phyloP scores from a whole-genome alignment of 2,888 invertebrate genomes.

The Temnothorax rugatulus region DNA sequence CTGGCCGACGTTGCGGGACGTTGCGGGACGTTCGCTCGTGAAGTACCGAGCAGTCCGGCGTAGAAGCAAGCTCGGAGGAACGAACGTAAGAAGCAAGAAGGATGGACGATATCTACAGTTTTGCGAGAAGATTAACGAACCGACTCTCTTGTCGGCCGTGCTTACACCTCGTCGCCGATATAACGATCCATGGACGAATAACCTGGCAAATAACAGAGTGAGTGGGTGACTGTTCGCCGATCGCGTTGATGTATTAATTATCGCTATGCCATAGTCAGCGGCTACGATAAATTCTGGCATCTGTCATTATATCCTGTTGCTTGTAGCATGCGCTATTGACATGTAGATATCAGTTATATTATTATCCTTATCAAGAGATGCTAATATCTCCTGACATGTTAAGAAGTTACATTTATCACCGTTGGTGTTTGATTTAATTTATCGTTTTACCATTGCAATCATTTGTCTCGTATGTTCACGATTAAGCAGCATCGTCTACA shows the following conservation, averaged over 20 bases:
- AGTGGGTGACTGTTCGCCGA: conserved; percentile 35
- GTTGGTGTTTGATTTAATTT: background rate
- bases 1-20: conserved; percentile 55
- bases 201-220: conserved; percentile 58
- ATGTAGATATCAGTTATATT: conserved; percentile 15
- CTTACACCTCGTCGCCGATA: conserved; percentile 48
- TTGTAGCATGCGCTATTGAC: conserved; percentile 33
- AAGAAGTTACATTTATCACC: background rate
- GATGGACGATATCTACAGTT: conserved; percentile 51
- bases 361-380: conserved; percentile 18
- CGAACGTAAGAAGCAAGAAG: conserved; percentile 48
- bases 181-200: conserved; percentile 50
- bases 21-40: conserved; percentile 53
- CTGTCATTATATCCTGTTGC: conserved; percentile 37
- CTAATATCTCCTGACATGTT: conserved; percentile 8
- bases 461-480: background rate
- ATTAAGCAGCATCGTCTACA: conserved; percentile 3
- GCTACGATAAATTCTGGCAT: conserved; percentile 31
- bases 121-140: conserved; percentile 68
- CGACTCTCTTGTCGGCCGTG: conserved; percentile 31
- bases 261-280: conserved; percentile 36
- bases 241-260: conserved; percentile 53
- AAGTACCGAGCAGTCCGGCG: conserved; percentile 44
- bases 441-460: background rate
- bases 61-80: conserved; percentile 32